A percentile compares a stretch with the other conserved stretches of the same genome.
phyloP scores from a whole-genome alignment of 2,113 vertebrate genomes.

The Chloebia gouldiae region DNA sequence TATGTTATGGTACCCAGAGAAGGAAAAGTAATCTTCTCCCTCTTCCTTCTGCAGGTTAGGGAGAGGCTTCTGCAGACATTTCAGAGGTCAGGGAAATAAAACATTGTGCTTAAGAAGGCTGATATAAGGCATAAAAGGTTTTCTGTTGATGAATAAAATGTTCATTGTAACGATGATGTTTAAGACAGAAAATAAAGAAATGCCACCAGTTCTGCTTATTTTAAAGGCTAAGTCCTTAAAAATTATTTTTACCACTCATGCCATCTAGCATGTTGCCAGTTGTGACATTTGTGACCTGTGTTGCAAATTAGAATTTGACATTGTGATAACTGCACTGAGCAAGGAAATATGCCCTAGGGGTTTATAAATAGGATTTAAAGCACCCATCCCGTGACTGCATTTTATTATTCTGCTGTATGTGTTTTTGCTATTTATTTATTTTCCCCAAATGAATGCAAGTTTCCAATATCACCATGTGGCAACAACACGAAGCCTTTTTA shows the following conservation, averaged over 20 bases:
- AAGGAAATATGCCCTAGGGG: background rate
- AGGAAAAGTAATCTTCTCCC: conserved; percentile 6
- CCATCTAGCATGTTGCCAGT: background rate
- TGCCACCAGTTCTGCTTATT: background rate
- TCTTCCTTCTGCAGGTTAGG: background rate
- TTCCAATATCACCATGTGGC: background rate
- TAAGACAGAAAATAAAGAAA: background rate
- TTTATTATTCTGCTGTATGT: background rate
- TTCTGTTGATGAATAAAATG: background rate
- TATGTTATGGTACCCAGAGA: conserved; percentile 9
- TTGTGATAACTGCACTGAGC: background rate
- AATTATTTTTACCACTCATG: background rate
- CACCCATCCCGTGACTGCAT: background rate
- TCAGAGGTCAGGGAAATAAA: background rate
- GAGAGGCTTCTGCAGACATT: background rate
- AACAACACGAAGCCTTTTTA: background rate
- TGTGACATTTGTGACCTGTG: background rate
- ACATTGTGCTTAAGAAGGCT: background rate
- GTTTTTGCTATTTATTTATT: background rate
- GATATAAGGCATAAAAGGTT: background rate
- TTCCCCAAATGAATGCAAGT: background rate
- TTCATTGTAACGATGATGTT: background rate
- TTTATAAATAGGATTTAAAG: background rate
- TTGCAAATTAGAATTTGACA: background rate
- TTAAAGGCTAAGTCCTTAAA: background rate